phyloP scores from a whole-genome alignment of 2,888 invertebrate species.

The Cheilosia vulpina region DNA sequence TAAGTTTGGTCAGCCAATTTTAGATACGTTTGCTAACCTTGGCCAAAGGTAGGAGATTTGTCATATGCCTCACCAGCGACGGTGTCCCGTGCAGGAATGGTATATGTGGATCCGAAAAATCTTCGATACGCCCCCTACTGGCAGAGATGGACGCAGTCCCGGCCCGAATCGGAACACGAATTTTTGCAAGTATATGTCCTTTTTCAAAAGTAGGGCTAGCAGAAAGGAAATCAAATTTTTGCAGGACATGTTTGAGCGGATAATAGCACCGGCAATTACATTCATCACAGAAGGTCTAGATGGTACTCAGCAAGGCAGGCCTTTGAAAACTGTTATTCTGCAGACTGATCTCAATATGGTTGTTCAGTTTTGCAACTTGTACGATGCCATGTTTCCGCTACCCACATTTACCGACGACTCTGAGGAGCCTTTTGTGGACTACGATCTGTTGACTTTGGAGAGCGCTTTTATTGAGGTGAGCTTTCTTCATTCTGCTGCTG shows the following conservation, averaged over 20 bases:
- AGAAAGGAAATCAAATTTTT: neutral
- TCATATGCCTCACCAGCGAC: conserved; percentile 96
- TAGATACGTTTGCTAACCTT: neutral
- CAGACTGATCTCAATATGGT: conserved; percentile 95
- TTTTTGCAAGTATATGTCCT: conserved; percentile 81
- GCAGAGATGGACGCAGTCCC: conserved; percentile 90
- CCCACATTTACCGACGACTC: conserved; percentile 83
- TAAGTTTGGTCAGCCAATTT: conserved; percentile 77
- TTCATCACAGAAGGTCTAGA: conserved; percentile 89
- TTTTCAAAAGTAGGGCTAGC: neutral
- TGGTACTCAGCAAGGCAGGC: conserved; percentile 89
- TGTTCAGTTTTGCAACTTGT: conserved; percentile 91
- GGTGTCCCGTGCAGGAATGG: conserved; percentile 96
- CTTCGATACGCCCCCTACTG: conserved; percentile 94
- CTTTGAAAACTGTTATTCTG: conserved; percentile 91
- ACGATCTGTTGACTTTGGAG: conserved; percentile 86
- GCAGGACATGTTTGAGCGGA: conserved; percentile 88
- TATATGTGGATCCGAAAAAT: conserved; percentile 96
- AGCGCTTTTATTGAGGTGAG: conserved; percentile 88
- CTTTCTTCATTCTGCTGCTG: conserved; percentile 38
- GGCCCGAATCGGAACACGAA: conserved; percentile 85
- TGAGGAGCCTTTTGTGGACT: conserved; percentile 83
- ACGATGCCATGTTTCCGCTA: conserved; percentile 87
- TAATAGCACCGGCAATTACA: conserved; percentile 89
- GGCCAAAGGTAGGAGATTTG: conserved; percentile 90